Evolutionary conservation across 1,140 invertebrate species (phyloP).

Genomic region (Hycleus cichorii): DNA sequence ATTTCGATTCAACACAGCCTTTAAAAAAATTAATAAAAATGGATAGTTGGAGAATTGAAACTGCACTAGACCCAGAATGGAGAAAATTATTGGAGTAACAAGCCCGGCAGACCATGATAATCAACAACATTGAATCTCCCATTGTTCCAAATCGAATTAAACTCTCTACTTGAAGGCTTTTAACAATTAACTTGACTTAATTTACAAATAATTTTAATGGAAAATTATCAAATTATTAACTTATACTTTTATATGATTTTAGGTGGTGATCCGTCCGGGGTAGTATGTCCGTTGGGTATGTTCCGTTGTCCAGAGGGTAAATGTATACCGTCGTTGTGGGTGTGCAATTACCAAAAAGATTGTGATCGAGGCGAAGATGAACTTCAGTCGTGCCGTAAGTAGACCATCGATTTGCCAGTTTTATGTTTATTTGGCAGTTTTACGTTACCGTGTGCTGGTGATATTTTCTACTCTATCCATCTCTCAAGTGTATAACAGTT

Average conservation of each 20-base stretch:
- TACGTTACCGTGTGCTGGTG: too few species aligned
- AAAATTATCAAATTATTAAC: too few species aligned
- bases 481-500: too few species aligned
- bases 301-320: conserved; percentile 77
- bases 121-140: background rate
- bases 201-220: too few species aligned
- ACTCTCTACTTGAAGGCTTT: background rate
- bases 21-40: too few species aligned
- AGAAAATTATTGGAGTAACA: too few species aligned
- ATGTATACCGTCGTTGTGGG: conserved; percentile 74
- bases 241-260: conserved; percentile 15
- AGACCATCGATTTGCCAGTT: conserved; percentile 18
- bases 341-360: conserved; percentile 87
- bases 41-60: too few species aligned
- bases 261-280: conserved; percentile 27
- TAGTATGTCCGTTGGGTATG: conserved; percentile 58
- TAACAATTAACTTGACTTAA: too few species aligned
- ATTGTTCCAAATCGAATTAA: background rate
- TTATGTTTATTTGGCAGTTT: background rate
- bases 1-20: too few species aligned
- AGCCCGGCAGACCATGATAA: too few species aligned
- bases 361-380: conserved; percentile 87
- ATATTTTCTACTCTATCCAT: too few species aligned
- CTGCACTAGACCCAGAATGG: too few species aligned
- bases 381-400: conserved; percentile 82